Evolutionary conservation across 2,888 invertebrate genomes (phyloP), one percentile per base, ranked within the genome.

Genomic region (Punctoribates punctum): DNA sequence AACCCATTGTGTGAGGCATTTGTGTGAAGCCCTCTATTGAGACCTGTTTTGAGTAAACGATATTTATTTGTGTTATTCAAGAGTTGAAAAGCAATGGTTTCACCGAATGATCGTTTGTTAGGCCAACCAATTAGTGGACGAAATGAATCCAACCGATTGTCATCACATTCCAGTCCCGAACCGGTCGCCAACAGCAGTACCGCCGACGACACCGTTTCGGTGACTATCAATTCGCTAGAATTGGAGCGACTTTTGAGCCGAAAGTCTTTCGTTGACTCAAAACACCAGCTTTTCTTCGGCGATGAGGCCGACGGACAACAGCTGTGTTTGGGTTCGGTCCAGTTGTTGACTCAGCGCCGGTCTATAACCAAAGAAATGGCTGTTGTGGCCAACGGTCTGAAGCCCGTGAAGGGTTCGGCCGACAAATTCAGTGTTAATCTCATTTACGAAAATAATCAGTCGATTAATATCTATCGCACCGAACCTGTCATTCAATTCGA

Each of bases 41-140:
- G 8, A 5, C 42, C 42, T 42, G 42, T 42, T 8, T 13, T 13
- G 42, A 9, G 42, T 8, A 42, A 42, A 42, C 42, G 42, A 42
- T 42, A 42, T 42, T 42, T 42, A 42, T 42, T 54, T 54, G 25
- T 23, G 25, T 23, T 54, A 54, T 13, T n/a, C 54, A 54, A 20
- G 25, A 20, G 25, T 54, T 62, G 27, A 27, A 15, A 23, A 62
- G n/a, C 17, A 62, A 62, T 62, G 62, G 62, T 62, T 62, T 25
- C 62, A 62, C 62, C 62, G 62, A 62, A 62, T 62, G 17, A 62
- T 27, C 25, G 62, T 20, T 25, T 62, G 20, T n/a, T 51, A 5
- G 29, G 25, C 62, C n/a, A 62, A 62, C 25, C 62, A 27, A 27
- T 5, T 13, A 62, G 5, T 62, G 62, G 29, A 9, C 9, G 5